Conservation (phyloP, 1,140 invertebrate species). For the Drosophila serrata region DNA sequence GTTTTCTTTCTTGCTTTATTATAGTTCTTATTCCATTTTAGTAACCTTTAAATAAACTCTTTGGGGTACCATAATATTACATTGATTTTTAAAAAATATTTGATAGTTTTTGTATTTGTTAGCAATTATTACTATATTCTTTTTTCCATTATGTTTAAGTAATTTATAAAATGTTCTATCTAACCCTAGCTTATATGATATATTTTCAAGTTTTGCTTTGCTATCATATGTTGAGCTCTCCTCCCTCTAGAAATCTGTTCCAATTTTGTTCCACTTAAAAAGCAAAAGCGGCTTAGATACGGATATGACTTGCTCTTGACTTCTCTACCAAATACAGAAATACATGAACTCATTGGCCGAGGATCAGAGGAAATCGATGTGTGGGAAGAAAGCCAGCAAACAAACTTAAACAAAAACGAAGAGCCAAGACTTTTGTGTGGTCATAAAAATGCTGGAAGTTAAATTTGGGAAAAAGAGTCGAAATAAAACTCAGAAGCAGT, state of each 20-base stretch:
- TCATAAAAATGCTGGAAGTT: constrained; percentile 77
- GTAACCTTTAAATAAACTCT: no score
- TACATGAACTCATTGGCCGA: constrained; percentile 13
- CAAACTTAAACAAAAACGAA: constrained; percentile 37
- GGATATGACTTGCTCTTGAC: constrained; percentile 24
- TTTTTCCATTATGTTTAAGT: not conserved
- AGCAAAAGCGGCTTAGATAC: constrained; percentile 52
- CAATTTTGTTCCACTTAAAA: constrained; percentile 46
- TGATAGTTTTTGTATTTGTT: no score
- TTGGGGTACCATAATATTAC: no score
- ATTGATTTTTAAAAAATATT: no score
- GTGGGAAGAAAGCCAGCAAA: constrained; percentile 58
- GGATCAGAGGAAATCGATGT: constrained; percentile 66
- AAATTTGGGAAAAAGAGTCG: constrained; percentile 51
- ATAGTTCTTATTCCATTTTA: no score
- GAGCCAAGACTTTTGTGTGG: constrained; percentile 63
- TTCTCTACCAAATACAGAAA: not conserved
- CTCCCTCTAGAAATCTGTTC: constrained; percentile 25
- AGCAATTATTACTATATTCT: not conserved
- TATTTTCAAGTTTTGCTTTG: constrained; percentile 18
- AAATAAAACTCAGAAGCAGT: constrained; percentile 43
- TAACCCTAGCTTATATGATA: not conserved
- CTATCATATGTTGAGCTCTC: not conserved
- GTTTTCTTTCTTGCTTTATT: no score
- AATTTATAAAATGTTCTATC: not conserved